Conservation (phyloP, 2,888 invertebrate genomes). For the Philereme vetulata region DNA sequence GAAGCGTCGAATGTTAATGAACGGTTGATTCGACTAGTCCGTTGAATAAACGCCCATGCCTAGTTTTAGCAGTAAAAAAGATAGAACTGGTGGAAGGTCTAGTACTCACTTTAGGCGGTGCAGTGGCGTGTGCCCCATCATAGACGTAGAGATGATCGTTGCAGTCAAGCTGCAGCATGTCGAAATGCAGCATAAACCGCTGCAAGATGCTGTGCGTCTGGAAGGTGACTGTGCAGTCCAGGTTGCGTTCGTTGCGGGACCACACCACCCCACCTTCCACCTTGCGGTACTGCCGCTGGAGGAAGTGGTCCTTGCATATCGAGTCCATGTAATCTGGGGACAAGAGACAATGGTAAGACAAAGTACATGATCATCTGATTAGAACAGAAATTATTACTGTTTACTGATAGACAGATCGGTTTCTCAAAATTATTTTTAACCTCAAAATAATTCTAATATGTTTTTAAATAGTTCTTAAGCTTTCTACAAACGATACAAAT, state of each 20-base stretch:
- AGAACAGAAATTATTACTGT: too few relatives aligned
- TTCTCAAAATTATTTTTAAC: too few relatives aligned
- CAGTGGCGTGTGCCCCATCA: slow-evolving; percentile 95
- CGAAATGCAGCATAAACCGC: slow-evolving; percentile 96
- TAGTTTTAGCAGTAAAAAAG: too few relatives aligned
- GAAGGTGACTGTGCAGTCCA: slow-evolving; percentile 96
- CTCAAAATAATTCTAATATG: too few relatives aligned
- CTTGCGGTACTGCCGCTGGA: slow-evolving; percentile 94
- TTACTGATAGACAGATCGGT: too few relatives aligned
- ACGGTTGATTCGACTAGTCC: too few relatives aligned
- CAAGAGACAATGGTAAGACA: slow-evolving; percentile 37
- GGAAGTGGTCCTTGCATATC: slow-evolving; percentile 94
- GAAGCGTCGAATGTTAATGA: too few relatives aligned
- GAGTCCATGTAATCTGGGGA: slow-evolving; percentile 94
- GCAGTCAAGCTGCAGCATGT: slow-evolving; percentile 95
- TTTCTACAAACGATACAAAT: too few relatives aligned
- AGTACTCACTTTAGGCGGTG: slow-evolving; percentile 90
- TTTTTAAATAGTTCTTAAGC: too few relatives aligned
- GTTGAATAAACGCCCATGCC: too few relatives aligned
- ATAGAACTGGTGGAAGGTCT: background rate
- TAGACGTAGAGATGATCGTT: slow-evolving; percentile 97
- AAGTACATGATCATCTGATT: too few relatives aligned
- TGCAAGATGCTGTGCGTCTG: slow-evolving; percentile 97
- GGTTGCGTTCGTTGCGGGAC: slow-evolving; percentile 95
- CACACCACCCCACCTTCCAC: slow-evolving; percentile 95